Conservation (phyloP, 2,113 vertebrate species). For the Lepus europaeus region DNA sequence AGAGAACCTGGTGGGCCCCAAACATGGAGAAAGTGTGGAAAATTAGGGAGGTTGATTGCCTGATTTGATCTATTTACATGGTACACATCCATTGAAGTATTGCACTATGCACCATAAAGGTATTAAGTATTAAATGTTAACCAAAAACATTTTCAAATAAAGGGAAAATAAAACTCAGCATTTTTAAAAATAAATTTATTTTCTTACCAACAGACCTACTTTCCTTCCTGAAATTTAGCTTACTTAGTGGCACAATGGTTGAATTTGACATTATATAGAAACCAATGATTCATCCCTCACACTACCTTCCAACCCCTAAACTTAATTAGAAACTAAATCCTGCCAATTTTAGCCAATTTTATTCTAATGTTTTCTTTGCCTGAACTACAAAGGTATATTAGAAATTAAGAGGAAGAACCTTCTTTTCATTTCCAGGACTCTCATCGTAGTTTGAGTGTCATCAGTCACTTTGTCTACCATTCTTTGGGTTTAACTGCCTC, state of each 20-base stretch:
- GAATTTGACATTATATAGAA: background rate
- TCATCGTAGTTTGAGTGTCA: background rate
- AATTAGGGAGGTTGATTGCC: too few relatives aligned
- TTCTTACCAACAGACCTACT: background rate
- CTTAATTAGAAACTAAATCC: background rate
- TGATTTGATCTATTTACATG: too few relatives aligned
- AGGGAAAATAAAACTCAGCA: background rate
- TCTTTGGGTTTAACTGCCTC: background rate
- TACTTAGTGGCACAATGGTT: background rate
- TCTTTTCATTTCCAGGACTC: background rate
- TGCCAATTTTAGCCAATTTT: background rate
- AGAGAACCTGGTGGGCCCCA: too few relatives aligned
- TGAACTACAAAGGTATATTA: background rate
- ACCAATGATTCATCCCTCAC: background rate
- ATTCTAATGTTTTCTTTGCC: background rate
- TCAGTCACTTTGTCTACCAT: too few relatives aligned
- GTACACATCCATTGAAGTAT: too few relatives aligned
- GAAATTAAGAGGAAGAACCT: background rate
- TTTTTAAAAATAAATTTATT: background rate
- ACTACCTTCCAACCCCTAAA: background rate
- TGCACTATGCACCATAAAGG: too few relatives aligned
- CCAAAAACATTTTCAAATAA: too few relatives aligned
- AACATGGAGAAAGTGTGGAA: too few relatives aligned
- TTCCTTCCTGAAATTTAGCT: background rate
- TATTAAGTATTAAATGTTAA: too few relatives aligned